These are phyloP conservation scores for Pagetopsis macropterus DNA, from an alignment of 2,797 vertebrate species.

Conservation along the genomic window DNA sequence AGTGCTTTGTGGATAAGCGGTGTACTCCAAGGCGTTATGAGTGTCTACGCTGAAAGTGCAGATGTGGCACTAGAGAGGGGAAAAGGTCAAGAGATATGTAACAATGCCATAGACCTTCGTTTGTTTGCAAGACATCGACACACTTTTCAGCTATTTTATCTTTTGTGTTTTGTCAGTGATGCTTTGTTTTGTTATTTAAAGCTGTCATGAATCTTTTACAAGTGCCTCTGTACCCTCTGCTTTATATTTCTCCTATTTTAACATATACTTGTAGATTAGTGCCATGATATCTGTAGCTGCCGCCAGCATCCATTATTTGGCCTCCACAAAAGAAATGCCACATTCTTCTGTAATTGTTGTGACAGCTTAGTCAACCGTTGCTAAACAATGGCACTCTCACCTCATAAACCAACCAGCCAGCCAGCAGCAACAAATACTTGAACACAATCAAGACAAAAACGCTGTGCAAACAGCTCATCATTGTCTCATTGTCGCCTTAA, in stretches of 20 bases:
- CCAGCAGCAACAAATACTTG: constrained; percentile 15
- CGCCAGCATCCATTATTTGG: constrained; percentile 14
- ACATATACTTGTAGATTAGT: background rate
- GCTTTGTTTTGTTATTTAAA: constrained; percentile 25
- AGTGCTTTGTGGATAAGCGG: constrained; percentile 54
- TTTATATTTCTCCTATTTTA: constrained; percentile 3
- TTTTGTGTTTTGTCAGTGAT: background rate
- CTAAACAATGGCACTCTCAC: constrained; percentile 32
- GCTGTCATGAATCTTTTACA: constrained; percentile 26
- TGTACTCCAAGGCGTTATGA: constrained; percentile 49
- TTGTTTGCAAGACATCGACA: background rate
- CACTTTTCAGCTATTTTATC: background rate
- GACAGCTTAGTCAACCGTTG: constrained; percentile 29
- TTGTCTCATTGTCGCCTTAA: constrained; percentile 36
- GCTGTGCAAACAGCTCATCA: constrained; percentile 22
- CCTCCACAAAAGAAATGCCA: constrained; percentile 19
- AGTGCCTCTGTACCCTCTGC: background rate
- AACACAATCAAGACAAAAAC: constrained; percentile 27
- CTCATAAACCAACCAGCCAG: constrained; percentile 28
- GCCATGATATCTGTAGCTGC: constrained; percentile 8
- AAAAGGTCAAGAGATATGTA: constrained; percentile 43
- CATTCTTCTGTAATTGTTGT: constrained; percentile 44
- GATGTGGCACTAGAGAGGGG: constrained; percentile 51
- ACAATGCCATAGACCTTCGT: background rate
- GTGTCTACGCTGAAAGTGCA: constrained; percentile 43